Percentiles rank a stretch among this genome's conserved stretches.
Conservation (phyloP, 1,140 invertebrate genomes). For the Zeugodacus cucurbitae region DNA sequence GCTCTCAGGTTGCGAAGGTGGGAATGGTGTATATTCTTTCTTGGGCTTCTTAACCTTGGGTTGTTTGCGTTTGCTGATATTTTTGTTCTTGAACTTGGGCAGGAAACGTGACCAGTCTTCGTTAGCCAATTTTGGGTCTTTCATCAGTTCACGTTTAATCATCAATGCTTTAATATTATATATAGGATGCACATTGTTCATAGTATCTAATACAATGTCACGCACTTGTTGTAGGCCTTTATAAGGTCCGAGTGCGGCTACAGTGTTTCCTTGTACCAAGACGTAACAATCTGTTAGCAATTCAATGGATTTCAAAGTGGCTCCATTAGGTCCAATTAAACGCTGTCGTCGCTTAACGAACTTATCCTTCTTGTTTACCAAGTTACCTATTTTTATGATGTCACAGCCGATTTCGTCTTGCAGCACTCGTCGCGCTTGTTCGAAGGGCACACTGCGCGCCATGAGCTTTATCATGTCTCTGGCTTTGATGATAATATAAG, state of each 20-base stretch:
- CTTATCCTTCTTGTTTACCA: constrained; percentile 92
- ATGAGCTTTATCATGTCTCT: constrained; percentile 96
- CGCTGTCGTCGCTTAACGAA: constrained; percentile 96
- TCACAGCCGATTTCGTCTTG: constrained; percentile 94
- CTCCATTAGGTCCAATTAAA: constrained; percentile 96
- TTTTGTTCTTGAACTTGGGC: constrained; percentile 95
- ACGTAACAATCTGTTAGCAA: constrained; percentile 98
- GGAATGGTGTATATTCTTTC: constrained; percentile 97
- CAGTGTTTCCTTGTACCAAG: constrained; percentile 97
- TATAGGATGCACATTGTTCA: constrained; percentile 99
- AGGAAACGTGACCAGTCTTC: constrained; percentile 98
- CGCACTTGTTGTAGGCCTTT: constrained; percentile 93
- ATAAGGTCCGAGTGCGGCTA: constrained; percentile 94
- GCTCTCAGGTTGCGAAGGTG: constrained; percentile 90
- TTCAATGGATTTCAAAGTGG: constrained; percentile 97
- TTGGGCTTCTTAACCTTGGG: constrained; percentile 87
- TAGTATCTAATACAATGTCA: constrained; percentile 94
- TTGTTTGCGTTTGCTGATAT: constrained; percentile 85
- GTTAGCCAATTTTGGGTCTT: constrained; percentile 90
- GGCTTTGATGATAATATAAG: constrained; percentile 96
- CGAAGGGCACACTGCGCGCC: constrained; percentile 95
- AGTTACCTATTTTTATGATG: constrained; percentile 95
- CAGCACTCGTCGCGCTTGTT: constrained; percentile 88
- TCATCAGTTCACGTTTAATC: constrained; percentile 96
- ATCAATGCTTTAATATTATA: constrained; percentile 98